Evolutionary conservation across 2,797 vertebrate genomes (phyloP), one percentile per base, ranked within the genome.

Genomic region (Aldrovandia affinis): DNA sequence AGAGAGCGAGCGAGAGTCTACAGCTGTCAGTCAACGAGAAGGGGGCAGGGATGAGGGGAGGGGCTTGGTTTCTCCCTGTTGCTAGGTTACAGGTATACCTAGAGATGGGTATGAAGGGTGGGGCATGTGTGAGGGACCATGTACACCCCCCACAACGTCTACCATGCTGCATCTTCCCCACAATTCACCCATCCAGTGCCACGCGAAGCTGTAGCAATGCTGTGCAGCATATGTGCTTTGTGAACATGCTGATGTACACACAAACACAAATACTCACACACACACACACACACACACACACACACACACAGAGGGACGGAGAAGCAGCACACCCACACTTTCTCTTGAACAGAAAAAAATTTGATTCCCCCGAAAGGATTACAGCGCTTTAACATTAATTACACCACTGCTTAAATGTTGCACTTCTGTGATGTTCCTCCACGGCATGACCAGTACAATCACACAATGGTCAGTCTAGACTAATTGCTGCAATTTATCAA

Each of bases 61-160:
- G 94, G 90, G 93, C 93, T 92, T 92, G 84, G 52, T 90, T 90
- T 91, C 83, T 89, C 92, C 93, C 94, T 95, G 95, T 96, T 96
- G 95, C 95, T 96, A 96, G 95, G 95, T 94, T 96, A 96, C 95
- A 94, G 94, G 94, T 95, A 93, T 93, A 94, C 93, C 94, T 93
- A 93, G 94, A 94, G 91, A 91, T 90, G 91, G 92, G 93, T 95
- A 93, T 93, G 86, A 89, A 89, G 93, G 92, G 93, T 92, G 90
- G 91, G 92, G 91, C 90, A 91, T 63, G 57, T 22, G 65, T 36
- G 30, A 36, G 2, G 65, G 33, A 10, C 8, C 28, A 5, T 68
- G 30, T 28, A 68, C 57, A 25, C 57, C 3, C 57, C 20, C 20
- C 3, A 59, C 57, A 18, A n/a, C 3, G n/a, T 63, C 61, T 63